phyloP scores from a whole-genome alignment of 2,888 invertebrate genomes.

The Brachyptera putata region DNA sequence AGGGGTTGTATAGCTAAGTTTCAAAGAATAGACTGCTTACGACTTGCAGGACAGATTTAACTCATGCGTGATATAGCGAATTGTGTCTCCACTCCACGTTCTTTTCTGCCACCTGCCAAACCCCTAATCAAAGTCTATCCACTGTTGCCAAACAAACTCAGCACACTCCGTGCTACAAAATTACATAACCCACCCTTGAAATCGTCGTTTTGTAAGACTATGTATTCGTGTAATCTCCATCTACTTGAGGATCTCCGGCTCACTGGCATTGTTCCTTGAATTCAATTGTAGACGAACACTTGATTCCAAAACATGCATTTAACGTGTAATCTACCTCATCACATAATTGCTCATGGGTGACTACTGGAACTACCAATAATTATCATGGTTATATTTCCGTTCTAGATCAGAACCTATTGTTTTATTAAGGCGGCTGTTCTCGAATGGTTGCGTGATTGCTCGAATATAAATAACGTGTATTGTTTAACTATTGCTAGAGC shows the following conservation, averaged over 20 bases:
- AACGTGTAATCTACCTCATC: slow-evolving; percentile 1
- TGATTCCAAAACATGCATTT: neutral
- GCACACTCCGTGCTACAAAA: neutral
- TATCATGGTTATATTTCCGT: slow-evolving; percentile 15
- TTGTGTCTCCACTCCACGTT: neutral
- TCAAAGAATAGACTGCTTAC: neutral
- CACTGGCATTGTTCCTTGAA: slow-evolving; percentile 4
- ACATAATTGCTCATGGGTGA: slow-evolving; percentile 6
- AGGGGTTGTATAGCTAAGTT: neutral
- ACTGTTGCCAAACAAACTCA: neutral
- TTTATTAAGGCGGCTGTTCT: neutral
- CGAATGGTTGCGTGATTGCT: neutral
- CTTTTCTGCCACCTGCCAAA: slow-evolving; percentile 7
- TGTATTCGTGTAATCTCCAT: too few species aligned
- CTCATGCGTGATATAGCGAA: neutral
- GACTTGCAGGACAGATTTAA: neutral
- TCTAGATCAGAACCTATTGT: slow-evolving; percentile 5
- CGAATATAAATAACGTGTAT: too few species aligned
- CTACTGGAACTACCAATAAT: slow-evolving; percentile 8
- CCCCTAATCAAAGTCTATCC: neutral
- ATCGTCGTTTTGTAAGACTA: too few species aligned
- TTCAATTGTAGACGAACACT: neutral
- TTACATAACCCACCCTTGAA: neutral
- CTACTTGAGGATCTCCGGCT: too few species aligned
- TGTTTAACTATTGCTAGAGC: too few species aligned